Evolutionary conservation across 2,113 vertebrate species (phyloP), one percentile per base, ranked within the genome.

Genomic region (Lontra canadensis): DNA sequence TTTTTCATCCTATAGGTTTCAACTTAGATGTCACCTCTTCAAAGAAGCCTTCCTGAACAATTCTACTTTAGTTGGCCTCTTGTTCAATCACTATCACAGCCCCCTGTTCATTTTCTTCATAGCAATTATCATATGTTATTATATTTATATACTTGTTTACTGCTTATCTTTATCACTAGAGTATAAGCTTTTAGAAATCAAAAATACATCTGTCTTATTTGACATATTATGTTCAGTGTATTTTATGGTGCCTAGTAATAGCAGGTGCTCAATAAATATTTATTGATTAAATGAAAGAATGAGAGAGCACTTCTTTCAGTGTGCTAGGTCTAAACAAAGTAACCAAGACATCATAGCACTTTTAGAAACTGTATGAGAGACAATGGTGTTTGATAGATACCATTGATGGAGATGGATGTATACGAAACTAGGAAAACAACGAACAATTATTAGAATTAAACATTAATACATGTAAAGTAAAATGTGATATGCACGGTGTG

Each of bases 401-500:
- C 26, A 81, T 15, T 44, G n/a, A 87, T 47, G 3, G 42, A 80
- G 26, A 93, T n/a, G 71, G 92, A 29, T 1, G 18, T 86, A 82
- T 12, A 97, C 12, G 92, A 93, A 86, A 25, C 94, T 83, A 79
- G 42, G 61, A 31, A 76, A 79, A 18, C 36, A 79, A 88, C 17
- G 65, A 88, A 44, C 23, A 92, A 17, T 61, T 65, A 61, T 91
- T 89, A 61, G 31, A 94, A 93, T 18, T 49, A 74, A 96, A 71
- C 55, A 86, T 36, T 63, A 92, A 88, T 31, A 36, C 76, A 52
- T 39, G 21, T 92, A 80, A 89, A 96, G 52, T 61, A 78, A 6
- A 69, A 88, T n/a, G 84, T 20, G 69, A 57, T 34, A 71, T 17
- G 5, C 1, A 90, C 17, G 31, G 0, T 65, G 14, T 63, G 25